Evolutionary conservation across 2,113 vertebrate species (phyloP).

Genomic region (Ginglymostoma cirratum): DNA sequence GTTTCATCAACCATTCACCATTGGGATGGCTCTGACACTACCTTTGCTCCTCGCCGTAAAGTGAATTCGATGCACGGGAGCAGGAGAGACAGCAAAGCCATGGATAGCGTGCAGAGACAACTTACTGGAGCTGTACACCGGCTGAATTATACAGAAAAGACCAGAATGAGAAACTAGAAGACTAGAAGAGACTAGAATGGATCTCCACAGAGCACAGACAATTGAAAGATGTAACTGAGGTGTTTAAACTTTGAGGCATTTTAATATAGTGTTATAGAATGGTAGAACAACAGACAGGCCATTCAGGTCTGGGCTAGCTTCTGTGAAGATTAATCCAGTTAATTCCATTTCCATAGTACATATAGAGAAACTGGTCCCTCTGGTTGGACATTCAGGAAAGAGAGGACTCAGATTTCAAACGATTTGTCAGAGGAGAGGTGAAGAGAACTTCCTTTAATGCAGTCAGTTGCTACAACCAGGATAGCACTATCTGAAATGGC

Average conservation of each 20-base stretch:
- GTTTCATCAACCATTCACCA: no score
- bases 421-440: neutral
- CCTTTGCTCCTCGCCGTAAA: neutral
- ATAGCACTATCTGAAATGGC: neutral
- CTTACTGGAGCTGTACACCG: neutral
- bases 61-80: neutral
- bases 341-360: no score
- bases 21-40: neutral
- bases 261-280: neutral
- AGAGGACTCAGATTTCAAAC: neutral
- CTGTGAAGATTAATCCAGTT: no score
- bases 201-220: neutral
- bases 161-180: no score
- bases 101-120: neutral
- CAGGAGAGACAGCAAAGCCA: neutral
- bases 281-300: no score
- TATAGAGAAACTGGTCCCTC: neutral
- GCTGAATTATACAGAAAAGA: neutral
- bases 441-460: neutral
- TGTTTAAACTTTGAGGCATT: neutral
- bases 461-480: neutral
- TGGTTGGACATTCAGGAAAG: neutral
- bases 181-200: neutral
- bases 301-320: no score
- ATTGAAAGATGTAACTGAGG: neutral